Base-by-base conservation (phyloP, 2,797 vertebrate genomes). In the Paedocypris micromegethes region DNA sequence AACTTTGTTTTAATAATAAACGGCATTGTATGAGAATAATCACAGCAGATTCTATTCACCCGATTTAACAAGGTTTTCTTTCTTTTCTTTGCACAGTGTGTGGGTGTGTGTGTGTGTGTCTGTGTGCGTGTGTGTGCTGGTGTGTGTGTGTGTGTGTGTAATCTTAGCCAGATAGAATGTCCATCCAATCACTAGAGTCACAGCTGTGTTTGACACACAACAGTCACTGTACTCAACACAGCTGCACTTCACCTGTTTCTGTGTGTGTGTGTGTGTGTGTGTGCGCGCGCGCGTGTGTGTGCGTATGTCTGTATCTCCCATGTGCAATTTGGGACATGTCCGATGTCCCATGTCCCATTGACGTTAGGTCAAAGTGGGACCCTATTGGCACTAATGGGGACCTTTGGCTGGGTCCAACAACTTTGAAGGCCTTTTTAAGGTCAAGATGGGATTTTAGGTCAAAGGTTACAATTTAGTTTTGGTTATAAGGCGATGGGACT, bases 101-200 rank as follows among this genome's bases (percentile, higher is more conserved):
- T 49, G 38, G 39, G 54, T 55, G 6, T 42, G 9, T 4, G 58
- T 41, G 61, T 39, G 5, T 37, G 9, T 4, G n/a, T n/a, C n/a
- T 41, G 39, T 23, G 40, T 39, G 60, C 49, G 51, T 38, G 40
- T 46, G 23, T 53, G 61, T 54, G 65, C 40, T 50, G 57, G 71
- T 59, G 64, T 64, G 71, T 58, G 63, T 47, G 52, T 58, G 70
- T 62, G 72, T 57, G 72, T 65, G 64, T 48, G 70, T 68, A 68
- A 74, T 77, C 58, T 71, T 66, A 70, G 75, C 63, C 66, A 57
- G 69, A 66, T 71, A 45, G 69, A 74, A 75, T 76, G 51, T 54
- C 53, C 47, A 37, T 58, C 5, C 62, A 55, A 49, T 74, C 69
- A 59, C 4, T 44, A 66, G n/a, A 64, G 50, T 63, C 62, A 66